These are phyloP conservation scores for Erpobdella octoculata DNA, from an alignment of 2,888 invertebrate genomes.

Conservation along the genomic window DNA sequence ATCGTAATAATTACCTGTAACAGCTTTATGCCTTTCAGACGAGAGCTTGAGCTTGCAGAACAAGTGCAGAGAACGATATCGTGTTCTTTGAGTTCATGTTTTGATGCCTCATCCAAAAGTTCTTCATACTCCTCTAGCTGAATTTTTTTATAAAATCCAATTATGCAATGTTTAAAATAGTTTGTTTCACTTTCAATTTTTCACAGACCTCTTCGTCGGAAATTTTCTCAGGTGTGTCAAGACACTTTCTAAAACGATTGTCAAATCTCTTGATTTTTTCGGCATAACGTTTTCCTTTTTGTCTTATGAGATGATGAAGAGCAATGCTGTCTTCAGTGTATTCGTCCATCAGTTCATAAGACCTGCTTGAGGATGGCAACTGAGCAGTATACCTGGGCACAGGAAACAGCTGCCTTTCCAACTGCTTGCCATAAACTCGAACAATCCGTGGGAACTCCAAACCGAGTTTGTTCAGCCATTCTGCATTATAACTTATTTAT, in stretches of 20 bases:
- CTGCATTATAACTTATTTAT: too few species aligned
- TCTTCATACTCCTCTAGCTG: conserved; percentile 28
- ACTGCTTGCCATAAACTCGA: conserved; percentile 43
- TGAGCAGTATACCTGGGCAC: conserved; percentile 32
- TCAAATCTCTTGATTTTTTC: conserved; percentile 29
- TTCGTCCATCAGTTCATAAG: conserved; percentile 21
- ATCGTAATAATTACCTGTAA: too few species aligned
- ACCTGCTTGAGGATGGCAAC: background rate
- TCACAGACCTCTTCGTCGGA: conserved; percentile 14
- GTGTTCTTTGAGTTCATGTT: conserved; percentile 29
- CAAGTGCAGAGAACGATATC: conserved; percentile 36
- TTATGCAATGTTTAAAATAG: background rate
- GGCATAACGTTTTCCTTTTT: conserved; percentile 14
- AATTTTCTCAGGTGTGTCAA: conserved; percentile 15
- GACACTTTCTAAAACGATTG: conserved; percentile 20
- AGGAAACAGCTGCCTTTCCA: conserved; percentile 43
- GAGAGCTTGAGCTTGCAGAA: conserved; percentile 23
- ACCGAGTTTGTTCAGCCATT: conserved; percentile 32
- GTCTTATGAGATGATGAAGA: conserved; percentile 35
- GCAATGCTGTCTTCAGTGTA: conserved; percentile 12
- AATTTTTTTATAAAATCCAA: background rate
- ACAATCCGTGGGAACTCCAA: conserved; percentile 40
- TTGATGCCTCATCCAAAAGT: conserved; percentile 28
- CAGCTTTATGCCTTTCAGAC: conserved; percentile 1
- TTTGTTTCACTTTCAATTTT: too few species aligned